A percentile compares a stretch with the other conserved stretches of the same genome.
phyloP scores from a whole-genome alignment of 23 tunicate species.

The Botrylloides violaceus region DNA sequence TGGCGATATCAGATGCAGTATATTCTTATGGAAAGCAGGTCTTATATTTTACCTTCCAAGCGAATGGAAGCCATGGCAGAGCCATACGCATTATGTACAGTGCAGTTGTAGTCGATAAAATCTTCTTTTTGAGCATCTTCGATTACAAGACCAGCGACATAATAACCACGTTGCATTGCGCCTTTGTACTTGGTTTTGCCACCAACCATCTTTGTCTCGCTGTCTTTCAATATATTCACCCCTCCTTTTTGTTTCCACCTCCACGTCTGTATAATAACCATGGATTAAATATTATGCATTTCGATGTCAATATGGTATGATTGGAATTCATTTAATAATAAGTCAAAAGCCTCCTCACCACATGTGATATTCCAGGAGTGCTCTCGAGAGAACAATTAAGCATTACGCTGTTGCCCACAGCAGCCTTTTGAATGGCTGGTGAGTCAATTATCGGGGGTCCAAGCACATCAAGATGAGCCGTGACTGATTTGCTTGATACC shows the following conservation, averaged over 20 bases:
- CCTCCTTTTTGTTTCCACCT: constrained; percentile 27
- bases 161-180: constrained; percentile 18
- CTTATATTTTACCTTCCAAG: constrained; percentile 58
- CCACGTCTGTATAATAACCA: constrained; percentile 79
- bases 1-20: too few species aligned
- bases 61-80: constrained; percentile 13
- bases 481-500: constrained; percentile 37
- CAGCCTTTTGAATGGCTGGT: constrained; percentile 31
- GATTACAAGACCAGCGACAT: constrained; percentile 23
- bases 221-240: constrained; percentile 23
- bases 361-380: constrained; percentile 56
- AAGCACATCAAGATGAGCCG: constrained; percentile 33
- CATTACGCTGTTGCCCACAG: constrained; percentile 25
- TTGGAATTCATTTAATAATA: not conserved
- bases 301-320: not conserved
- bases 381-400: constrained; percentile 39
- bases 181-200: constrained; percentile 35
- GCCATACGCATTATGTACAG: constrained; percentile 58
- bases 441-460: constrained; percentile 67
- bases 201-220: constrained; percentile 13
- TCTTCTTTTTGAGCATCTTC: constrained; percentile 22
- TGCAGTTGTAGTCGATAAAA: constrained; percentile 44
- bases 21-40: too few species aligned
- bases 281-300: not conserved
- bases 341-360: constrained; percentile 32